phyloP scores from a whole-genome alignment of 2,888 invertebrate species.

The Fabriciana adippe region DNA sequence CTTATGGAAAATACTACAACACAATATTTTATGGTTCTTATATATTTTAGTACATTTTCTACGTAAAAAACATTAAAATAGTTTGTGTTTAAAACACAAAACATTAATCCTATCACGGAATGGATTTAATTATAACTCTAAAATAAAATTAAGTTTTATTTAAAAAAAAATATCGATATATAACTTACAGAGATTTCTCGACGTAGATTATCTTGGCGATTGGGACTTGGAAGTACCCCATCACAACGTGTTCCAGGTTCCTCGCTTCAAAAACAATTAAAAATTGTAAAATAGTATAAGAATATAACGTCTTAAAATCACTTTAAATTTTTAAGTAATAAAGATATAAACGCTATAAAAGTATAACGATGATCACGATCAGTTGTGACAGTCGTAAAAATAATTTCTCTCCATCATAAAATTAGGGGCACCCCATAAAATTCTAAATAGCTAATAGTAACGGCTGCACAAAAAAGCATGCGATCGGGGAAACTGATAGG shows the following conservation, averaged over 20 bases:
- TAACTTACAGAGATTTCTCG: too few relatives aligned
- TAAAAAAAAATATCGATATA: too few relatives aligned
- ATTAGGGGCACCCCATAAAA: constrained; percentile 39
- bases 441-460: constrained; percentile 19
- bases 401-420: constrained; percentile 32
- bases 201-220: too few relatives aligned
- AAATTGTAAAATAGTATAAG: neutral
- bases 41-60: neutral
- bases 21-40: too few relatives aligned
- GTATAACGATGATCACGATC: constrained; percentile 31
- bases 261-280: neutral
- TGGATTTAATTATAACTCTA: too few relatives aligned
- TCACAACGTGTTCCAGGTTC: too few relatives aligned
- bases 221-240: too few relatives aligned
- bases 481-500: constrained; percentile 42
- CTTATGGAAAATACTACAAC: too few relatives aligned
- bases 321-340: constrained; percentile 23
- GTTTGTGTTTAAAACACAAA: too few relatives aligned
- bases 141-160: too few relatives aligned
- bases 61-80: too few relatives aligned
- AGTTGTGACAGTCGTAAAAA: constrained; percentile 36
- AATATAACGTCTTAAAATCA: constrained; percentile 15
- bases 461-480: constrained; percentile 39
- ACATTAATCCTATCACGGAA: too few relatives aligned
- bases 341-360: constrained; percentile 30